Evolutionary conservation across 2,113 vertebrate species (phyloP).

Genomic region (Prionailurus bengalensis): DNA sequence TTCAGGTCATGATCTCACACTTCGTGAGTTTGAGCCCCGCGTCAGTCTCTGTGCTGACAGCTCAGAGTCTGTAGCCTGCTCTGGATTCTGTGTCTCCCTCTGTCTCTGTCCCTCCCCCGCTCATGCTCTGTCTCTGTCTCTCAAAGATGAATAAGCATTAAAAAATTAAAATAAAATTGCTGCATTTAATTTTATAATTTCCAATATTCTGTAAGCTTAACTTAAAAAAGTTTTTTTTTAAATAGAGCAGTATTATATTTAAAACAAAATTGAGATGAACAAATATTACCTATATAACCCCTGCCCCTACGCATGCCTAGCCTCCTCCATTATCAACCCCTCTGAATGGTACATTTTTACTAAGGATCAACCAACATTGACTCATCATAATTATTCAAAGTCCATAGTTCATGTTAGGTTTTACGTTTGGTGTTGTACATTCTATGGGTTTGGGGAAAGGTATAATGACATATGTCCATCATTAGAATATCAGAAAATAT

Average conservation of each 20-base stretch:
- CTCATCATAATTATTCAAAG: neutral
- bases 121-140: too few species aligned
- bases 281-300: neutral
- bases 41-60: too few species aligned
- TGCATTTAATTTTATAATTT: neutral
- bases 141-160: too few species aligned
- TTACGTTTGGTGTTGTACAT: neutral
- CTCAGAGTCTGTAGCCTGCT: too few species aligned
- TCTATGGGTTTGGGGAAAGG: neutral
- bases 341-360: neutral
- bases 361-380: neutral
- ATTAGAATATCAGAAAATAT: neutral
- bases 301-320: neutral
- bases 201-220: neutral
- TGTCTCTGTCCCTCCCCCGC: too few species aligned
- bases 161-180: neutral
- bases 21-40: too few species aligned
- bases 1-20: too few species aligned
- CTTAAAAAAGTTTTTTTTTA: neutral
- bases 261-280: neutral
- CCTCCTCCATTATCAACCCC: neutral
- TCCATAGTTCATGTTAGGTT: neutral
- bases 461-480: neutral
- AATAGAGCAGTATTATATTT: neutral
- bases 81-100: too few species aligned